Percentiles rank a stretch among this genome's conserved stretches.
Conservation (phyloP, 2,888 invertebrate genomes). For the Aphrophora alni region DNA sequence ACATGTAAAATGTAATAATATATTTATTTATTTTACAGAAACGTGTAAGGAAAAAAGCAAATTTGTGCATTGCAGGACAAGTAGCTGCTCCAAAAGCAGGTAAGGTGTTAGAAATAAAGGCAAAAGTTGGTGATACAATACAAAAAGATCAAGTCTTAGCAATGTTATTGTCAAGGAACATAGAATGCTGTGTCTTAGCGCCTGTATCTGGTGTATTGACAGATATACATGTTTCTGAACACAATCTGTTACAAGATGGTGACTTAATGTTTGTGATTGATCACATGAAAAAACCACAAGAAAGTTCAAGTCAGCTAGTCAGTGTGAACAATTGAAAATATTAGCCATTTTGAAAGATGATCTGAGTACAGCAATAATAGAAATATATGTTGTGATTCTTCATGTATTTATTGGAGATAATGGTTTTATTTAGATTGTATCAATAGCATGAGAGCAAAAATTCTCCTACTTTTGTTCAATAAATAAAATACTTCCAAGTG, state of each 20-base stretch:
- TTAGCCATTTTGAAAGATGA: background rate
- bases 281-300: background rate
- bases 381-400: too few relatives aligned
- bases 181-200: background rate
- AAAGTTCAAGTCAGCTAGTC: background rate
- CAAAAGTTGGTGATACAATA: background rate
- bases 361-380: too few relatives aligned
- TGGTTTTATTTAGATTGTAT: too few relatives aligned
- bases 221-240: background rate
- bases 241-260: background rate
- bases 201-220: background rate
- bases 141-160: background rate
- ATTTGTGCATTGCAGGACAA: background rate
- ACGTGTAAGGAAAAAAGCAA: background rate
- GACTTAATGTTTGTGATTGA: background rate
- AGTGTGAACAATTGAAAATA: background rate
- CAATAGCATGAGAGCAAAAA: too few relatives aligned
- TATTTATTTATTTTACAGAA: background rate
- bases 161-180: background rate
- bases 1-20: too few relatives aligned
- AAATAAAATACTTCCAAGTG: too few relatives aligned
- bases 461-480: too few relatives aligned
- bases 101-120: background rate
- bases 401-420: too few relatives aligned
- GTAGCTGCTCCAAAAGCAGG: background rate